Percentiles rank a stretch among this genome's conserved stretches.
Conservation (phyloP, 2,797 vertebrate species). For the Salarias fasciatus region DNA sequence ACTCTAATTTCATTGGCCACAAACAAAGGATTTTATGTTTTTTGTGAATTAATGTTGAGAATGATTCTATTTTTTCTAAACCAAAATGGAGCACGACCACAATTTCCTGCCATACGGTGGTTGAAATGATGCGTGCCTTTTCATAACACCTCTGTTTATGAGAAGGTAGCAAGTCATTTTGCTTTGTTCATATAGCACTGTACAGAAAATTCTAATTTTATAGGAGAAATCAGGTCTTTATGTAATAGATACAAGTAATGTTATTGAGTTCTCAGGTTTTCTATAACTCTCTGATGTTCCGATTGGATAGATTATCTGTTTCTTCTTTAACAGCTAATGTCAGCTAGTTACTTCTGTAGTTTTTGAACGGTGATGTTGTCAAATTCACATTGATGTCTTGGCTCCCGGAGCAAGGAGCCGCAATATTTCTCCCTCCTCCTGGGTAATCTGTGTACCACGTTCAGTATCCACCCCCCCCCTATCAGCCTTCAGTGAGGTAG, state of each 20-base stretch:
- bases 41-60: conserved; percentile 82
- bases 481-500: conserved; percentile 65
- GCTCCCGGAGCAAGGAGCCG: conserved; percentile 62
- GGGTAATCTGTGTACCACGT: conserved; percentile 67
- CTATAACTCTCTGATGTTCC: conserved; percentile 83
- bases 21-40: conserved; percentile 80
- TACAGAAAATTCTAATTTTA: conserved; percentile 90
- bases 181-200: conserved; percentile 87
- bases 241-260: conserved; percentile 86
- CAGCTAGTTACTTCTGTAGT: conserved; percentile 72
- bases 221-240: conserved; percentile 89
- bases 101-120: conserved; percentile 83
- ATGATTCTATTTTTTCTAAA: conserved; percentile 88
- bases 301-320: conserved; percentile 79
- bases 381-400: conserved; percentile 78
- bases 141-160: conserved; percentile 83
- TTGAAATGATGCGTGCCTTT: conserved; percentile 84
- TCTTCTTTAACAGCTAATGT: conserved; percentile 78
- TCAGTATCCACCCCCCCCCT: conserved; percentile 56
- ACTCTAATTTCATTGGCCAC: conserved; percentile 75
- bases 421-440: conserved; percentile 62
- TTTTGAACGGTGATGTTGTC: conserved; percentile 78
- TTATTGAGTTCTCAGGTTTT: conserved; percentile 90
- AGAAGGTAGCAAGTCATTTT: conserved; percentile 82
- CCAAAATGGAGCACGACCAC: conserved; percentile 83